Percentiles rank a stretch among this genome's conserved stretches.
Evolutionary conservation across 2,113 vertebrate species (phyloP).

Genomic region (Petaurus breviceps): DNA sequence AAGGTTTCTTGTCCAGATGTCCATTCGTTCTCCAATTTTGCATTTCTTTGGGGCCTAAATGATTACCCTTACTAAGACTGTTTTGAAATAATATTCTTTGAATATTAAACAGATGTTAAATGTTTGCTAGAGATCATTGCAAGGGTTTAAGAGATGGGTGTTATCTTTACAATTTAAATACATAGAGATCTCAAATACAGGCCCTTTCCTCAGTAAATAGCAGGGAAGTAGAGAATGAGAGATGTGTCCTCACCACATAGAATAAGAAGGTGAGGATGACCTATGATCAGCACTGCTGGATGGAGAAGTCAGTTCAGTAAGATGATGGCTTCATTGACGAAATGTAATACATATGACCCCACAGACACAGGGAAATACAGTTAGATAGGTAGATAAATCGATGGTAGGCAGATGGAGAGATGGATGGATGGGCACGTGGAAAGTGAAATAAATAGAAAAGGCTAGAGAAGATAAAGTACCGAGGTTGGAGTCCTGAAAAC

Average conservation of each 20-base stretch:
- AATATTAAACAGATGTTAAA: not conserved
- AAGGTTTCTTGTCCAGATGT: not conserved
- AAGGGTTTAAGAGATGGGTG: not conserved
- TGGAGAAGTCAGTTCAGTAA: not conserved
- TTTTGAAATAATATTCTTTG: not conserved
- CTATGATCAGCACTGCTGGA: not conserved
- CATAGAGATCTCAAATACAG: not conserved
- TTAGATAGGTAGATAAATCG: not conserved
- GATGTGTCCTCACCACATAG: not conserved
- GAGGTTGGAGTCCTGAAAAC: not conserved
- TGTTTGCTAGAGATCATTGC: not conserved
- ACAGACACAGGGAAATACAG: not conserved
- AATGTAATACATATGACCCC: not conserved
- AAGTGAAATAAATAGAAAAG: not conserved
- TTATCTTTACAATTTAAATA: not conserved
- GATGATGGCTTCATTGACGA: not conserved
- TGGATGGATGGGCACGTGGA: not conserved
- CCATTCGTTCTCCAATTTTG: not conserved
- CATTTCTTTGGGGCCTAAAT: not conserved
- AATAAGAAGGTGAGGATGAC: not conserved
- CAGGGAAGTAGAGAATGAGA: not conserved
- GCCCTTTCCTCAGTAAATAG: not conserved
- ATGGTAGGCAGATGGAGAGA: not conserved
- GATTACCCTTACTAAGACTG: not conserved
- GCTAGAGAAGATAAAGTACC: not conserved